Percentiles rank a stretch among this genome's conserved stretches.
phyloP scores from a whole-genome alignment of 2,888 invertebrate genomes.

The Ceramica pisi region DNA sequence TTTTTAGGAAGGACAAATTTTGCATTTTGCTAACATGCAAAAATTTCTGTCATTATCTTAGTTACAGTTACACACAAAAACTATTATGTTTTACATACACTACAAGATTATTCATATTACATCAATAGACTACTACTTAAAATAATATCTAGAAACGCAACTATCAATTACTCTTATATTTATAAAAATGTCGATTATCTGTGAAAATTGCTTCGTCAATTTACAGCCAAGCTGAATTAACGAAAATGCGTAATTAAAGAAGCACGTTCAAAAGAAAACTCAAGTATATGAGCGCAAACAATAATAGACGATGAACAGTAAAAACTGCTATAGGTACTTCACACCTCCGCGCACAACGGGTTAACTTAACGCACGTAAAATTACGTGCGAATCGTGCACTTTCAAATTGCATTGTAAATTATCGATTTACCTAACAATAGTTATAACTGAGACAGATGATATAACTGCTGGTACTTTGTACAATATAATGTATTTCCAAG shows the following conservation, averaged over 20 bases:
- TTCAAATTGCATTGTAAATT: constrained; percentile 39
- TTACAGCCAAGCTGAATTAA: not conserved
- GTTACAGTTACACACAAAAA: not conserved
- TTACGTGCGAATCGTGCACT: constrained; percentile 30
- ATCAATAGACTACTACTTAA: not conserved
- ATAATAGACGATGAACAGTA: constrained; percentile 7
- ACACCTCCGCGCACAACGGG: constrained; percentile 9
- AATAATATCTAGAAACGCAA: not conserved
- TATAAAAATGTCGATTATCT: not conserved
- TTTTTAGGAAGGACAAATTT: not conserved
- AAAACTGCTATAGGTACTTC: constrained; percentile 1
- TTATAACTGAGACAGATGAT: constrained; percentile 52
- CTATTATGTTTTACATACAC: not conserved
- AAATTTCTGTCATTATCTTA: not conserved
- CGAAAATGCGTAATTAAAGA: not conserved
- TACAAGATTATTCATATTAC: not conserved
- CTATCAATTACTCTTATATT: not conserved
- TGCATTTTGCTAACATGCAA: too few relatives aligned
- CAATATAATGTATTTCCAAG: constrained; percentile 67
- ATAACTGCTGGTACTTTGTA: constrained; percentile 43
- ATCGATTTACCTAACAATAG: constrained; percentile 47
- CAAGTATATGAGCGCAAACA: not conserved
- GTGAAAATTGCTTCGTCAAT: constrained; percentile 3
- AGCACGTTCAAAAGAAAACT: constrained; percentile 2
- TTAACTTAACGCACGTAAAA: constrained; percentile 27